Base-by-base conservation (phyloP, 2,113 vertebrate genomes). In the Raja brachyura region DNA sequence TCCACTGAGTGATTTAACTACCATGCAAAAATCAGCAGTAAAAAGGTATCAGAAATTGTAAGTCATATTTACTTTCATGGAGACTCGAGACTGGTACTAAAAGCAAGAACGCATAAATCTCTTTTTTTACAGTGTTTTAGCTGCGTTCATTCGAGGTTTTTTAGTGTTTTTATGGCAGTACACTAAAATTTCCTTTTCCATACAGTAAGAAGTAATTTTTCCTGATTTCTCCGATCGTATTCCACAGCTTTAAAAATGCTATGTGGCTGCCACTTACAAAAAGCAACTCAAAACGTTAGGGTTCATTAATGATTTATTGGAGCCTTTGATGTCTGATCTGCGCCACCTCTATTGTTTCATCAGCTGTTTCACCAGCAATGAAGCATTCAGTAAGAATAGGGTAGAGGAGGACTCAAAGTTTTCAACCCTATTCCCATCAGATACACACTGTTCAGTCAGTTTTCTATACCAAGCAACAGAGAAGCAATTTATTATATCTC, bases 291-390 rank as follows among this genome's bases (percentile, higher is more conserved):
- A 92, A 73, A 92, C 31, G 88, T 70, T 48, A 33, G 8, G 66
- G 68, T 73, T 92, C 66, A 92, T 92, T 70, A 92, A 92, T 92
- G 63, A 92, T 92, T 68, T 73, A 48, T 68, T 9, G 31, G 33
- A 73, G 31, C 39, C 63, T 92, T 92, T 92, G 88, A 88, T 92
- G 33, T 70, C 48, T 83, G 79, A 83, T 83, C 83, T 16, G 28
- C 2, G 6, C 66, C 66, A 92, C 88, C 22, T 68, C 66, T 92
- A 92, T 92, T 92, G 88, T 92, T 92, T 92, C 88, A 92, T 48
- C 88, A 92, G 88, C 61, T 90, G 88, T 90, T 48, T 48, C 6
- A 39, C 31, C 59, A 14, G 59, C 59, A 88, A 31, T 48, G 63
- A 66, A 66, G 66, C 22, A 25, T 70, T 90, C 66, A 70, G 63